These are phyloP conservation scores for Haliclona indistincta DNA, from an alignment of 37 sponge, comb jelly and placozoan genomes.

Conservation along the genomic window DNA sequence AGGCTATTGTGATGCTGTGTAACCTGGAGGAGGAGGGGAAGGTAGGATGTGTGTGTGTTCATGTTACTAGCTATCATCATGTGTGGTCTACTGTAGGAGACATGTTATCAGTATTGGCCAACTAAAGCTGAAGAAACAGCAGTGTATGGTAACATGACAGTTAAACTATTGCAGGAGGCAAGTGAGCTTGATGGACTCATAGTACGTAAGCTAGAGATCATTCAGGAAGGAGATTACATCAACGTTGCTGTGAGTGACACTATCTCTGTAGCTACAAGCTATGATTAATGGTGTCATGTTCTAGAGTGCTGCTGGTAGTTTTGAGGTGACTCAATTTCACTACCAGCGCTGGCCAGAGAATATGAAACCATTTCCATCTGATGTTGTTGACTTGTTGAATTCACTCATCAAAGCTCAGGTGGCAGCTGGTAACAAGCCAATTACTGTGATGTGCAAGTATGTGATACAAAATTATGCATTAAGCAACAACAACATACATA, in stretches of 20 bases:
- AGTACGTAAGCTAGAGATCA: slow-evolving; percentile 26
- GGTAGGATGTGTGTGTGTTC: too few relatives aligned
- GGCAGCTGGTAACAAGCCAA: slow-evolving; percentile 58
- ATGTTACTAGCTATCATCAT: too few relatives aligned
- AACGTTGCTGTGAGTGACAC: slow-evolving; percentile 6
- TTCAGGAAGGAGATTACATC: slow-evolving; percentile 1
- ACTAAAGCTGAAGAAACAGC: neutral
- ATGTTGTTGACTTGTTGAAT: too few relatives aligned
- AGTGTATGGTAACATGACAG: slow-evolving; percentile 39
- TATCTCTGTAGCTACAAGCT: too few relatives aligned
- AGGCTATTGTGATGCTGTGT: slow-evolving; percentile 41
- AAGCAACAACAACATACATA: too few relatives aligned
- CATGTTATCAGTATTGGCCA: slow-evolving; percentile 64
- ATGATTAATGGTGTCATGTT: too few relatives aligned
- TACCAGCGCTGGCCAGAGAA: too few relatives aligned
- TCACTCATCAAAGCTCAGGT: too few relatives aligned
- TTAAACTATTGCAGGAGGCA: slow-evolving; percentile 28
- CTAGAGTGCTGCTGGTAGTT: too few relatives aligned
- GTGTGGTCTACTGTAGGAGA: slow-evolving; percentile 32
- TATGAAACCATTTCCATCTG: too few relatives aligned
- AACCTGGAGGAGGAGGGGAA: slow-evolving; percentile 27
- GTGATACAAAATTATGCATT: neutral
- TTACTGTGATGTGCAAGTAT: slow-evolving; percentile 83
- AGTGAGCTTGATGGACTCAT: neutral
- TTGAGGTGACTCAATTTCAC: too few relatives aligned